Base-by-base conservation (phyloP, 2,888 invertebrate genomes). In the Cynaeus angustus region DNA sequence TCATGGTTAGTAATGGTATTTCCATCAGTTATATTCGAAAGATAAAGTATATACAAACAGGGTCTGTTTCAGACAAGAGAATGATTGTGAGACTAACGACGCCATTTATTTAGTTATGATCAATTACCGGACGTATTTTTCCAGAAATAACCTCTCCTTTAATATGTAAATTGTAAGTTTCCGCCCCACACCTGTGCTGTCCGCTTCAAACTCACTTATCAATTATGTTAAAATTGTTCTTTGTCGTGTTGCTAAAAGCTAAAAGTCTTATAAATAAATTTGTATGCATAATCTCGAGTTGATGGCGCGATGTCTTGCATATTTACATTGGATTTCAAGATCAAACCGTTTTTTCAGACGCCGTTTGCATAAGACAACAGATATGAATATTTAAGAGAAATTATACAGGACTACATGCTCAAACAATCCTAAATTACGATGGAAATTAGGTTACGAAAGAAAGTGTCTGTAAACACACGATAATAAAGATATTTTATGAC, bases 311-410 rank as follows among this genome's bases (percentile, higher is more conserved):
- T 30, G 26, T 38, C 61, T 61, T 50, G 61, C 48, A 61, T 61
- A 61, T 61, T 61, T 61, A 61, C 48, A 46, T 28, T 16, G 45
- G 45, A 58, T 43, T 58, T 58, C 26, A 41, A 58, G 58, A 43
- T 58, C 12, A 58, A 58, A 58, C 41, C 41, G 13, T 21, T 58
- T 59, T 59, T 59, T 59, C 12, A 30, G 26, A 41, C 45, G 16
- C 37, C 46, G 38, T 37, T 21, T 61, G 16, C 50, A 50, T 30
- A 50, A 61, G 61, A 41, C 59, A 14, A 13, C 14, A 46, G 61
- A 37, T 50, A 61, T 61, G 61, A 61, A 61, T 61, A 61, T 61
- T 61, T 61, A 61, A 48, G 21, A 37, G 50, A 61, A 61, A 61
- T 61, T 41, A 41, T 12, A 1, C 41, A n/a, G 41, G 12, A 12